phyloP scores from a whole-genome alignment of 2,888 invertebrate genomes.

The Chesias legatella region DNA sequence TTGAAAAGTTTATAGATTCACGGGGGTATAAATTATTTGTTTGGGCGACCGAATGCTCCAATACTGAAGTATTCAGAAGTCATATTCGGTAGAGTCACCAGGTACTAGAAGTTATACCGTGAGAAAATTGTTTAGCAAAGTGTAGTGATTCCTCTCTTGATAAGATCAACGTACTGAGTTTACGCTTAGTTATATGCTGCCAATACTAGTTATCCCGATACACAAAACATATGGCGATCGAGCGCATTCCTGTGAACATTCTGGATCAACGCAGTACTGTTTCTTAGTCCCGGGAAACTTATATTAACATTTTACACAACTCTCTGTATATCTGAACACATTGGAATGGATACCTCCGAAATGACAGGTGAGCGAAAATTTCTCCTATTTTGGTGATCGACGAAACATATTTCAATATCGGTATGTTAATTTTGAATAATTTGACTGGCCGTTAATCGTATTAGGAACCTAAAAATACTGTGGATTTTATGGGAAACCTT shows the following conservation, averaged over 20 bases:
- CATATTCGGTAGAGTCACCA: background rate
- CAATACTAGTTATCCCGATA: constrained; percentile 50
- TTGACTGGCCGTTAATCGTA: constrained; percentile 23
- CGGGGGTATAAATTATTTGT: background rate
- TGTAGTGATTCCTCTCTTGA: constrained; percentile 1
- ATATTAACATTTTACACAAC: constrained; percentile 31
- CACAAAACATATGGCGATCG: constrained; percentile 66
- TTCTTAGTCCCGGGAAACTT: constrained; percentile 44
- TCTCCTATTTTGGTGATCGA: constrained; percentile 2
- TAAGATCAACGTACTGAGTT: constrained; percentile 8
- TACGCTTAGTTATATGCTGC: constrained; percentile 29
- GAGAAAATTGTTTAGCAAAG: background rate
- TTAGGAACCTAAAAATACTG: constrained; percentile 28
- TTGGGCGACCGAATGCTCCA: background rate
- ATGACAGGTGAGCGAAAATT: constrained; percentile 24
- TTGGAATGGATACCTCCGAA: constrained; percentile 6
- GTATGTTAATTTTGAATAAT: constrained; percentile 32
- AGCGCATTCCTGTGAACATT: constrained; percentile 55
- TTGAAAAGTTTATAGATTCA: background rate
- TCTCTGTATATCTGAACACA: constrained; percentile 4
- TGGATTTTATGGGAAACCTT: constrained; percentile 25
- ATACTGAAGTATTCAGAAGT: background rate
- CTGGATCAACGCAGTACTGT: constrained; percentile 61
- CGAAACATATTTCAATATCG: constrained; percentile 4
- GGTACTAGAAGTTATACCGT: background rate